These are phyloP conservation scores for Apogon hyalosoma DNA, from an alignment of 2,797 vertebrate genomes.

Conservation along the genomic window DNA sequence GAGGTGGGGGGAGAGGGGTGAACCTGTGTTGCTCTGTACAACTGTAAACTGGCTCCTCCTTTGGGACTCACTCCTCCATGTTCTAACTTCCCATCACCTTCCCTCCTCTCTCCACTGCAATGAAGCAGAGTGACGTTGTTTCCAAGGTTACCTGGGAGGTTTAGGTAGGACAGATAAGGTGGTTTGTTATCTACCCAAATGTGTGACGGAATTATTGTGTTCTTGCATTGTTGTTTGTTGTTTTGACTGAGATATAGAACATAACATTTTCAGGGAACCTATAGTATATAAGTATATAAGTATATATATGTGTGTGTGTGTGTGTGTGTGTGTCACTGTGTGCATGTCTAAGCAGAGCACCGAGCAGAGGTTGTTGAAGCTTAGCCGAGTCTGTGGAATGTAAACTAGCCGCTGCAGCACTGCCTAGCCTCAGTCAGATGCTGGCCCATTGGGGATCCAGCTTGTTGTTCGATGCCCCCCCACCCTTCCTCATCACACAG, in stretches of 20 bases:
- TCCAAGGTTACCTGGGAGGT: constrained; percentile 67
- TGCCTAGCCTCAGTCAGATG: constrained; percentile 50
- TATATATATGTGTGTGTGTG: constrained; percentile 2
- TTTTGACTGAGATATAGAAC: constrained; percentile 7
- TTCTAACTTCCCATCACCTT: constrained; percentile 30
- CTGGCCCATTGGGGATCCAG: constrained; percentile 36
- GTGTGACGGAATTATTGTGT: constrained; percentile 42
- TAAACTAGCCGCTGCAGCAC: constrained; percentile 77
- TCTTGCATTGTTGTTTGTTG: not conserved
- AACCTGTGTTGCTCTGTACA: constrained; percentile 35
- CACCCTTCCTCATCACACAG: not conserved
- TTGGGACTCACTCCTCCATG: constrained; percentile 35
- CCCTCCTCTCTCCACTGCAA: constrained; percentile 28
- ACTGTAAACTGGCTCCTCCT: constrained; percentile 59
- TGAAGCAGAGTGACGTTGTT: constrained; percentile 68
- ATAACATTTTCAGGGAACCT: not conserved
- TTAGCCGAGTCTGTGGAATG: constrained; percentile 70
- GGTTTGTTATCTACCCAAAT: constrained; percentile 54
- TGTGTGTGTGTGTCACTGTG: constrained; percentile 7
- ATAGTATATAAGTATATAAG: constrained; percentile 19
- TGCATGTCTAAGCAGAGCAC: constrained; percentile 40
- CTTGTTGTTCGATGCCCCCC: constrained; percentile 1
- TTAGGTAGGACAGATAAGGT: constrained; percentile 49
- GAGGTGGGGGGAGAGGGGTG: not conserved
- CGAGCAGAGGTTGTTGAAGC: constrained; percentile 61